These are phyloP conservation scores for Phataginus tetradactyla DNA, from an alignment of 2,797 vertebrate genomes.

Conservation along the genomic window DNA sequence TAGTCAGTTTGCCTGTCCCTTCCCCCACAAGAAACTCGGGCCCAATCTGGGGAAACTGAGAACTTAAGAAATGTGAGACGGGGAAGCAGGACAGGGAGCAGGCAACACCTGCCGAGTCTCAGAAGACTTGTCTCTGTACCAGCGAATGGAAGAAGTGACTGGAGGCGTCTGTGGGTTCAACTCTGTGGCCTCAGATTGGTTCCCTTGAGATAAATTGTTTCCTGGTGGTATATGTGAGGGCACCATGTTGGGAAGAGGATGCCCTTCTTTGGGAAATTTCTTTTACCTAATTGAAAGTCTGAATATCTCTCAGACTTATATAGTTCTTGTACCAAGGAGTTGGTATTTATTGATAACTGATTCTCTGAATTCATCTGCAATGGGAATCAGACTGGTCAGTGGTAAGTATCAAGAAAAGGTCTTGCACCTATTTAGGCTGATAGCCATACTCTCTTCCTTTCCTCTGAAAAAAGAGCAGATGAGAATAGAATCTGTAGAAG, in stretches of 20 bases:
- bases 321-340: conserved; percentile 21
- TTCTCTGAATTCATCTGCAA: conserved; percentile 47
- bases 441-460: neutral
- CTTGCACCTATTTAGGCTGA: neutral
- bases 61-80: conserved; percentile 64
- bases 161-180: neutral
- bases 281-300: conserved; percentile 1
- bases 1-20: conserved; percentile 25
- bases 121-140: conserved; percentile 24
- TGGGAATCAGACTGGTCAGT: neutral
- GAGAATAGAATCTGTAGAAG: neutral
- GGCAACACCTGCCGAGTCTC: conserved; percentile 43
- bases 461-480: neutral
- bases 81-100: conserved; percentile 16
- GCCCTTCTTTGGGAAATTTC: neutral
- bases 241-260: neutral
- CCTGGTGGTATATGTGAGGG: neutral
- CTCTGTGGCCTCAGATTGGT: neutral
- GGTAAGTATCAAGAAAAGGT: conserved; percentile 39
- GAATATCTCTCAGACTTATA: neutral
- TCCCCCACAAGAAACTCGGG: conserved; percentile 26
- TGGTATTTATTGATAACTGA: conserved; percentile 11
- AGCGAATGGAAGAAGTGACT: conserved; percentile 22
- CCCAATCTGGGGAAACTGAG: conserved; percentile 56
- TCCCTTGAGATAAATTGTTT: conserved; percentile 13